Evolutionary conservation across 1,140 invertebrate genomes (phyloP).

Genomic region (Daktulosphaira vitifoliae): DNA sequence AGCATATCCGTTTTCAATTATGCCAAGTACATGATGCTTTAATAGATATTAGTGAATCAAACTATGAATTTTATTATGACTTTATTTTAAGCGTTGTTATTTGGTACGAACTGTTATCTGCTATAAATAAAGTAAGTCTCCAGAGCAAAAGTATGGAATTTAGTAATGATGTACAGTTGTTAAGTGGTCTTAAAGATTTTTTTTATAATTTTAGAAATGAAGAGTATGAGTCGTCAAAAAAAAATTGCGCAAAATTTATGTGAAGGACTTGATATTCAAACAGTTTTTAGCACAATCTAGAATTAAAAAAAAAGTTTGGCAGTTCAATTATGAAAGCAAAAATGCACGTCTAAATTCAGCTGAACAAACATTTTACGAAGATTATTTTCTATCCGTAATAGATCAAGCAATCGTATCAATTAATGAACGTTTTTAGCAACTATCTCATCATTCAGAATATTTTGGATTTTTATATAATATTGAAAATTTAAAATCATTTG

Average conservation of each 20-base stretch:
- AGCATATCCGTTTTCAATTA: too few relatives aligned
- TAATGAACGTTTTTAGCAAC: background rate
- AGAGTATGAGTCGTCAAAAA: background rate
- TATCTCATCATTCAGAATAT: too few relatives aligned
- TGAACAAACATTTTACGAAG: background rate
- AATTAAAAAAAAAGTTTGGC: background rate
- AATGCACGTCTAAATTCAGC: background rate
- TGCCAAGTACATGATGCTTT: too few relatives aligned
- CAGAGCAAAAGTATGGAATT: background rate
- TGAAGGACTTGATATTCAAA: too few relatives aligned
- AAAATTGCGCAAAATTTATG: background rate
- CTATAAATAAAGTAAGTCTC: conserved; percentile 5
- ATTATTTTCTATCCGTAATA: background rate
- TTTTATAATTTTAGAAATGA: too few relatives aligned
- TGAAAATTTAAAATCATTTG: background rate
- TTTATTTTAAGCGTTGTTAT: too few relatives aligned
- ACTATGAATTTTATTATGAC: too few relatives aligned
- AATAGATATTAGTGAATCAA: background rate
- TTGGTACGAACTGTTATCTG: too few relatives aligned
- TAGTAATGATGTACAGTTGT: background rate
- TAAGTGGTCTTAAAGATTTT: conserved; percentile 3
- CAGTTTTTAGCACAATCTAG: too few relatives aligned
- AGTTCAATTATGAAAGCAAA: background rate
- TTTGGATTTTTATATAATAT: too few relatives aligned
- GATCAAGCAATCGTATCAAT: conserved; percentile 8